A percentile compares a stretch with the other conserved stretches of the same genome.
Conservation (phyloP, 1,140 invertebrate genomes). For the Cydia pomonella region DNA sequence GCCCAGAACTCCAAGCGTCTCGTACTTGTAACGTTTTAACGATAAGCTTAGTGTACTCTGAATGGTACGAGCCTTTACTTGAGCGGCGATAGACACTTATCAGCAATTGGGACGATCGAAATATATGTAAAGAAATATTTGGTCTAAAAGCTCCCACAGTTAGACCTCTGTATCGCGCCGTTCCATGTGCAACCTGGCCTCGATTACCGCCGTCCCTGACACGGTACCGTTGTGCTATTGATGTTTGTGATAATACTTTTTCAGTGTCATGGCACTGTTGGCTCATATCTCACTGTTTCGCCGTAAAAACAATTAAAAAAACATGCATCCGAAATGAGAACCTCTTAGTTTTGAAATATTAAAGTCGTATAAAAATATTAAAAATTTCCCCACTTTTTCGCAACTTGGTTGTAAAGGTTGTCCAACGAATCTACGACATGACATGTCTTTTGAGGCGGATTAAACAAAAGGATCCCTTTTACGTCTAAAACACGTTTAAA, state of each 20-base stretch:
- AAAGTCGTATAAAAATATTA: no score
- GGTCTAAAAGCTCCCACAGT: neutral
- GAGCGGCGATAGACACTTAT: no score
- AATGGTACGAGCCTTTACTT: no score
- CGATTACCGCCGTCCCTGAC: constrained; percentile 9
- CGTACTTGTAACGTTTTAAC: no score
- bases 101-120: no score
- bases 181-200: neutral
- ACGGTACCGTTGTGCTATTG: neutral
- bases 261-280: neutral
- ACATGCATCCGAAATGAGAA: neutral
- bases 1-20: no score
- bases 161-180: neutral
- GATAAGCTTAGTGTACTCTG: no score
- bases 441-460: neutral
- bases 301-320: neutral
- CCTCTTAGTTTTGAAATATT: no score
- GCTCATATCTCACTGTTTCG: neutral
- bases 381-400: no score
- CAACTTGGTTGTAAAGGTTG: no score
- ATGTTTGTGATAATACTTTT: constrained; percentile 5
- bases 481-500: constrained; percentile 24
- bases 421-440: no score
- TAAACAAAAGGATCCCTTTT: constrained; percentile 15
- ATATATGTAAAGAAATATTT: no score